These are phyloP conservation scores for Perdix hodgsoniae DNA, from an alignment of 2,797 vertebrate genomes.

Conservation along the genomic window DNA sequence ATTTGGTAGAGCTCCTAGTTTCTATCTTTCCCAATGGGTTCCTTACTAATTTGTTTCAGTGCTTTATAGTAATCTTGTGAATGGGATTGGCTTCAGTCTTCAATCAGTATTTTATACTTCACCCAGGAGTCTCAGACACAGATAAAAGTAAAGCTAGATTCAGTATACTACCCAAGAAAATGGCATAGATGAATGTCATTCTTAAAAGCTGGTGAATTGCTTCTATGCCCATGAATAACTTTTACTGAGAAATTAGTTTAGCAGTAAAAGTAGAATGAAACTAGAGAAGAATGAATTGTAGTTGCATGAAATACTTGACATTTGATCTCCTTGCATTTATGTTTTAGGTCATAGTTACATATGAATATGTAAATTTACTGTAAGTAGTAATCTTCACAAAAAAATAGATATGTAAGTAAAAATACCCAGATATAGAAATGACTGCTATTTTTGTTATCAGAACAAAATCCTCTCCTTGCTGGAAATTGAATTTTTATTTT, in stretches of 20 bases:
- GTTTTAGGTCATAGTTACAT: neutral
- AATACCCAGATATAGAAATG: neutral
- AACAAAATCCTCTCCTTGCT: neutral
- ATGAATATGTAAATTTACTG: neutral
- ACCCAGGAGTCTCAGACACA: neutral
- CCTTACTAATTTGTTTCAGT: constrained; percentile 21
- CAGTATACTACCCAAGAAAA: neutral
- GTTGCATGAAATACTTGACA: neutral
- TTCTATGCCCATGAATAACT: neutral
- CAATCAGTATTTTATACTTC: neutral
- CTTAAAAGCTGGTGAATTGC: neutral
- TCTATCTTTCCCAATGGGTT: constrained; percentile 3
- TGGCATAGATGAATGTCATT: neutral
- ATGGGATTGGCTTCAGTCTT: constrained; percentile 18
- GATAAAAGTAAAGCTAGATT: constrained; percentile 4
- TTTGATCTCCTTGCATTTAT: neutral
- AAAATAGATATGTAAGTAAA: neutral
- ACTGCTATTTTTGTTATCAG: neutral
- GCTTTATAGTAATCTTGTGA: neutral
- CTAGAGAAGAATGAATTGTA: neutral
- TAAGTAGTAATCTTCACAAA: neutral
- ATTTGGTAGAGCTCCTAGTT: constrained; percentile 25
- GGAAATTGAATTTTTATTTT: neutral
- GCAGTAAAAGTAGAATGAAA: neutral
- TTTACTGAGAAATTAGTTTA: neutral